These are phyloP conservation scores for Polietes domitor DNA, from an alignment of 2,888 invertebrate species.

Conservation along the genomic window DNA sequence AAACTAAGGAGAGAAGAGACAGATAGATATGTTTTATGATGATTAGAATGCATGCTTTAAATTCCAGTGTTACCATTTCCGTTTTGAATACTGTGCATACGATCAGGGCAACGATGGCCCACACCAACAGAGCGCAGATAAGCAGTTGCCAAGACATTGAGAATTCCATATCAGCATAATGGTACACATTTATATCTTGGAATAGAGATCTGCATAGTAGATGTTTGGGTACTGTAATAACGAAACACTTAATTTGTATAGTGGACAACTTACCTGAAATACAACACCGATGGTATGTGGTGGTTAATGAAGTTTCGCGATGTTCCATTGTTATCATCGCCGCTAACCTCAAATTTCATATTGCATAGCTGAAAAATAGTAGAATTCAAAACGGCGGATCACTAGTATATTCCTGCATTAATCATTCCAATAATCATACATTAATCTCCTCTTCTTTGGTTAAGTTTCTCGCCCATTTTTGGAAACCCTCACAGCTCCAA, in stretches of 20 bases:
- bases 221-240: too few species aligned
- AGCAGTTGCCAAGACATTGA: conserved; percentile 72
- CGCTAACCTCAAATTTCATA: background rate
- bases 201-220: conserved; percentile 64
- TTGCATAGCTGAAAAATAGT: conserved; percentile 56
- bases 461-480: conserved; percentile 64
- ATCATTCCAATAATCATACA: conserved; percentile 44
- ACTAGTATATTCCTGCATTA: too few species aligned
- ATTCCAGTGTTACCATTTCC: conserved; percentile 70
- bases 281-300: conserved; percentile 74
- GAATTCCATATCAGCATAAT: conserved; percentile 20
- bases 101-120: conserved; percentile 71
- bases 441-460: conserved; percentile 63
- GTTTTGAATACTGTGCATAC: conserved; percentile 71
- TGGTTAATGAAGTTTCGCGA: conserved; percentile 44
- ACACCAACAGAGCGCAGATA: conserved; percentile 68
- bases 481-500: conserved; percentile 88
- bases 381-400: too few species aligned
- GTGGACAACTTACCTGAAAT: conserved; percentile 71
- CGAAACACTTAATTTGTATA: background rate
- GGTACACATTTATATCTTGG: conserved; percentile 42
- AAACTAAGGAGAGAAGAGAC: conserved; percentile 70
- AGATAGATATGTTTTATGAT: background rate
- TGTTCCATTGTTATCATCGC: background rate
- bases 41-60: too few species aligned